Percentiles rank a stretch among this genome's conserved stretches.
phyloP scores from a whole-genome alignment of 2,888 invertebrate genomes.

The Hypsopygia costalis region DNA sequence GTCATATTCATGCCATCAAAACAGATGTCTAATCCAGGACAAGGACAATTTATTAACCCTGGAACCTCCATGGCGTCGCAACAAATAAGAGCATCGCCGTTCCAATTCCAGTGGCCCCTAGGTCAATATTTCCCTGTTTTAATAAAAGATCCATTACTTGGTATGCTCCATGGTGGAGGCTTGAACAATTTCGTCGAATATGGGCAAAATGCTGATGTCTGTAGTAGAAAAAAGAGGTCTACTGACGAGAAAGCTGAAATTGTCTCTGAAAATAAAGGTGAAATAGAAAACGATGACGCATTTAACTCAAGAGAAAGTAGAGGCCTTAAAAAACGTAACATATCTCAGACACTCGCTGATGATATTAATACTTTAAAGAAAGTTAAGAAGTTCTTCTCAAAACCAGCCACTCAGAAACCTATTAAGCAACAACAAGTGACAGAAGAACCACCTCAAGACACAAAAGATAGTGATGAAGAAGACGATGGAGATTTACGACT shows the following conservation, averaged over 20 bases:
- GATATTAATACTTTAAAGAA: constrained; percentile 25
- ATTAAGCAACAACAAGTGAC: constrained; percentile 24
- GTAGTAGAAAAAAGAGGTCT: constrained; percentile 58
- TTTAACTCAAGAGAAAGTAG: constrained; percentile 41
- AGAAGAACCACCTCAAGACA: constrained; percentile 30
- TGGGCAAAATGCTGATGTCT: constrained; percentile 79
- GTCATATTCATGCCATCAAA: constrained; percentile 47
- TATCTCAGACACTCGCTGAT: constrained; percentile 34
- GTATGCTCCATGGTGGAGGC: constrained; percentile 70
- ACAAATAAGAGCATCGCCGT: constrained; percentile 43
- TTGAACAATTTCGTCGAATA: constrained; percentile 79
- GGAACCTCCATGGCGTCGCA: constrained; percentile 28
- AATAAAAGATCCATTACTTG: constrained; percentile 79
- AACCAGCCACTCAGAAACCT: constrained; percentile 43
- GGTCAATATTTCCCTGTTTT: constrained; percentile 77
- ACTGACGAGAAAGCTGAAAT: constrained; percentile 14
- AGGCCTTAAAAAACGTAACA: constrained; percentile 53
- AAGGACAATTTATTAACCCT: constrained; percentile 29
- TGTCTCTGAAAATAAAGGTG: constrained; percentile 14
- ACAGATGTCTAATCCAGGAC: constrained; percentile 25
- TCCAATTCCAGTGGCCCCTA: constrained; percentile 71
- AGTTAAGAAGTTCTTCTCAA: constrained; percentile 41
- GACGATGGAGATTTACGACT: constrained; percentile 49
- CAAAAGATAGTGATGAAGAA: constrained; percentile 34
- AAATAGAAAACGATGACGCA: constrained; percentile 9